Percentiles rank a stretch among this genome's conserved stretches.
These are phyloP conservation scores for Psittacula cyanocephala DNA, from an alignment of 2,113 vertebrate genomes.

Conservation along the genomic window DNA sequence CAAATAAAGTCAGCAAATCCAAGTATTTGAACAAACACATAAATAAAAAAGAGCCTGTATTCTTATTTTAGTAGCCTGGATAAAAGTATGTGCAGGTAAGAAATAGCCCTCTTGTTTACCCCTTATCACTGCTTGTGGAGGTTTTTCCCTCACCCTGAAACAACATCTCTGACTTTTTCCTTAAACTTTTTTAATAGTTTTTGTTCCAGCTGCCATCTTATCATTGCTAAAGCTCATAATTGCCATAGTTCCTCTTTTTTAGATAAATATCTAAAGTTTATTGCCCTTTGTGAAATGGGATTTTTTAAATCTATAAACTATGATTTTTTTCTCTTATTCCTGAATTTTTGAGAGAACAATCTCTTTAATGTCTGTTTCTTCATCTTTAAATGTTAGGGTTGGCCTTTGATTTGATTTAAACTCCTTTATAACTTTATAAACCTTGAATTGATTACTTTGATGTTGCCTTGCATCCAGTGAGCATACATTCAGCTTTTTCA, in stretches of 20 bases:
- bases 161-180: neutral
- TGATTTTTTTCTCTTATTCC: neutral
- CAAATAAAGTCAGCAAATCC: neutral
- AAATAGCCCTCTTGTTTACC: neutral
- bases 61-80: neutral
- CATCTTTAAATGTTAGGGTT: neutral
- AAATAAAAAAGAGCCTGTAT: neutral
- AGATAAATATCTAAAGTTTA: neutral
- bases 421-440: neutral
- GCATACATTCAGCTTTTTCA: neutral
- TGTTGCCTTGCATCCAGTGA: neutral
- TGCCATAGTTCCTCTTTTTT: neutral
- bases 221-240: neutral
- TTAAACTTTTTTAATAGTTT: neutral
- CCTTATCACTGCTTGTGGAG: neutral
- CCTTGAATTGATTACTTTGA: neutral
- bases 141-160: neutral
- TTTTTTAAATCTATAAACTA: neutral
- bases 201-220: neutral
- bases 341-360: neutral
- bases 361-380: neutral
- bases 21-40: neutral
- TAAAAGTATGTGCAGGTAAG: neutral
- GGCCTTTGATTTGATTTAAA: neutral
- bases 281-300: neutral